Evolutionary conservation across 1,140 invertebrate genomes (phyloP).

Genomic region (Musca domestica): DNA sequence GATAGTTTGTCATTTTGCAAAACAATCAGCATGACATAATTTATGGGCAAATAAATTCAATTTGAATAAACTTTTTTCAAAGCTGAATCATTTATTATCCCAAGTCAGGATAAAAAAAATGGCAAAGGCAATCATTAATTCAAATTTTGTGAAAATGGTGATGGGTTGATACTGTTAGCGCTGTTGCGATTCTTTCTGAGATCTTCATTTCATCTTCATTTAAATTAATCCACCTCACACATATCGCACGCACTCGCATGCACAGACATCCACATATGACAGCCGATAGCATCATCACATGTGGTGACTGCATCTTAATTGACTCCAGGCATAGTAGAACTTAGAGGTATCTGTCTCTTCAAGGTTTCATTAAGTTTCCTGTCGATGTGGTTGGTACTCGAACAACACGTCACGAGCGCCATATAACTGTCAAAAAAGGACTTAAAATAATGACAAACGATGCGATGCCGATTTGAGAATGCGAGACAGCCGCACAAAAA

Average conservation of each 20-base stretch:
- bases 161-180: too few species aligned
- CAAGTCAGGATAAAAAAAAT: too few species aligned
- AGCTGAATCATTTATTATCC: too few species aligned
- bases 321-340: neutral
- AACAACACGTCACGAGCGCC: neutral
- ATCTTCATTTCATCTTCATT: constrained; percentile 10
- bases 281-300: constrained; percentile 9
- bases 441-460: constrained; percentile 18
- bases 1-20: too few species aligned
- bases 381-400: neutral
- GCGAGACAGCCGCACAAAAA: neutral
- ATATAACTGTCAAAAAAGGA: constrained; percentile 22
- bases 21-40: too few species aligned
- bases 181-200: neutral
- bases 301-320: neutral
- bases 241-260: neutral
- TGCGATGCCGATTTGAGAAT: neutral
- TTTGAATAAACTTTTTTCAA: too few species aligned
- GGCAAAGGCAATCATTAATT: too few species aligned
- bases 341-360: neutral
- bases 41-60: too few species aligned
- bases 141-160: too few species aligned
- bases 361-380: neutral
- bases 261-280: constrained; percentile 3
- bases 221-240: constrained; percentile 14